Percentiles rank a stretch among this genome's conserved stretches.
Conservation (phyloP, 1,140 invertebrate genomes). For the Chrysopa pallens region DNA sequence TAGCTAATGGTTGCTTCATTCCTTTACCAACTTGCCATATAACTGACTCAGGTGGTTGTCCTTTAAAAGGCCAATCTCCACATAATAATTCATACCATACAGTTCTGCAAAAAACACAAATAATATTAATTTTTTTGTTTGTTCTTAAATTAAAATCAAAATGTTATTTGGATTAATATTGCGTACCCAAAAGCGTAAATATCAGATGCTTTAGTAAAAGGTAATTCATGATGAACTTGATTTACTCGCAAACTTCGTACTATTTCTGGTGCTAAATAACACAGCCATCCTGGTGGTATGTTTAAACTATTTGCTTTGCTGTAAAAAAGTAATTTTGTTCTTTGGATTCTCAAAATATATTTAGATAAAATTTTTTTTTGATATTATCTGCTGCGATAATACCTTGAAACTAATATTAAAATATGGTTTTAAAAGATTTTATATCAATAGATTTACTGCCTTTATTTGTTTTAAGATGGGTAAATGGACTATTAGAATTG, state of each 20-base stretch:
- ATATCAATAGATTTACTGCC: too few species aligned
- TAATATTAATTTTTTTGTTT: too few species aligned
- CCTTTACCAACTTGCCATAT: conserved; percentile 97
- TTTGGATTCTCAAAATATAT: too few species aligned
- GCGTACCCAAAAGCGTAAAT: conserved; percentile 93
- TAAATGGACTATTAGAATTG: too few species aligned
- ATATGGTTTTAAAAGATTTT: too few species aligned
- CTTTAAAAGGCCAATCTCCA: conserved; percentile 91
- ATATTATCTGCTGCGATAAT: too few species aligned
- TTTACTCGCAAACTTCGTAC: conserved; percentile 59
- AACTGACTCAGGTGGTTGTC: conserved; percentile 80
- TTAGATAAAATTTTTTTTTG: too few species aligned
- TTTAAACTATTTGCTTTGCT: conserved; percentile 57
- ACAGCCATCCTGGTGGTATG: conserved; percentile 93
- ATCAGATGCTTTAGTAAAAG: conserved; percentile 82
- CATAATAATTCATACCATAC: conserved; percentile 97
- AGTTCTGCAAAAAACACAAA: conserved; percentile 44
- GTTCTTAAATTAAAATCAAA: too few species aligned
- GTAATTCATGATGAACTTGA: conserved; percentile 66
- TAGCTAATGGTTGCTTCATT: conserved; percentile 87
- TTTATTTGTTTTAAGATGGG: too few species aligned
- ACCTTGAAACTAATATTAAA: too few species aligned
- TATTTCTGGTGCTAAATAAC: conserved; percentile 93
- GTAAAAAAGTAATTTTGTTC: conserved; percentile 8
- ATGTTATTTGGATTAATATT: not conserved